phyloP scores from a whole-genome alignment of 2,888 invertebrate genomes.

The Ganaspis brasiliensis region DNA sequence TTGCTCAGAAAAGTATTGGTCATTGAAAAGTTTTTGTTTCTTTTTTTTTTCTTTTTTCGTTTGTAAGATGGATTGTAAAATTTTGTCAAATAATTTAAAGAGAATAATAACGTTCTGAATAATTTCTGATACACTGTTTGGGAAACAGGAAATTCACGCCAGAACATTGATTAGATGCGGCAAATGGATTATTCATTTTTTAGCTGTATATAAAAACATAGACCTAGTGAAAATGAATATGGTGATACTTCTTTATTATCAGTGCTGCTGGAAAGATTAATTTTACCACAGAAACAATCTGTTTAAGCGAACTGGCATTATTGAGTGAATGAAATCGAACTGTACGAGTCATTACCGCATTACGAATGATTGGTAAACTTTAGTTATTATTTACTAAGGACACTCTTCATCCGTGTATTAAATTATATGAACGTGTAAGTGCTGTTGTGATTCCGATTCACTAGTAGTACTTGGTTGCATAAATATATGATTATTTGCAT shows the following conservation, averaged over 20 bases:
- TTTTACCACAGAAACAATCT: conserved; percentile 12
- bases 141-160: not conserved
- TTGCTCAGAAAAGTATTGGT: not conserved
- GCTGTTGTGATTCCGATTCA: conserved; percentile 48
- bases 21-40: not conserved
- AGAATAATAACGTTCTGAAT: no score
- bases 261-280: conserved; percentile 1
- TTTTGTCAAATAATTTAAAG: no score
- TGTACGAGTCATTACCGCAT: conserved; percentile 25
- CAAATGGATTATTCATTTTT: conserved; percentile 61
- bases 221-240: conserved; percentile 61
- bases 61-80: no score
- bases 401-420: conserved; percentile 29
- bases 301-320: conserved; percentile 10
- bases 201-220: conserved; percentile 73
- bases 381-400: conserved; percentile 11
- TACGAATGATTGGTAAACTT: not conserved
- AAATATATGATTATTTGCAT: conserved; percentile 63
- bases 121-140: not conserved
- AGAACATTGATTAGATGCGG: not conserved
- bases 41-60: no score
- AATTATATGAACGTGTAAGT: conserved; percentile 48
- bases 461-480: conserved; percentile 58
- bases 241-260: conserved; percentile 31
- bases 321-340: conserved; percentile 25